These are phyloP conservation scores for Rhodophaea formosa DNA, from an alignment of 2,888 invertebrate species.

Conservation along the genomic window DNA sequence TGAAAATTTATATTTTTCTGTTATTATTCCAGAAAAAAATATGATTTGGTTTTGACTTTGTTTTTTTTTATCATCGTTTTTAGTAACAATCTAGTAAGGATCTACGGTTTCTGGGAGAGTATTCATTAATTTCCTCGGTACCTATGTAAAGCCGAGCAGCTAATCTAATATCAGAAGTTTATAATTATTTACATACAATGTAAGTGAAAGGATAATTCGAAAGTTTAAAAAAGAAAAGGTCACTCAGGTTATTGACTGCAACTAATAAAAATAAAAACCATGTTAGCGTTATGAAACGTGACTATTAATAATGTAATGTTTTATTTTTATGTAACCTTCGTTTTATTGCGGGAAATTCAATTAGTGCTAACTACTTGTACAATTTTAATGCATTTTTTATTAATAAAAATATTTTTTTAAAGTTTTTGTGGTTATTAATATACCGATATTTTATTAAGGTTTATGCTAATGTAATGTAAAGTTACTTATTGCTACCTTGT, in stretches of 20 bases:
- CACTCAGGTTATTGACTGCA: slow-evolving; percentile 13
- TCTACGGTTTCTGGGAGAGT: too few species aligned
- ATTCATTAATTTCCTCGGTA: too few species aligned
- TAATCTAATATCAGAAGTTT: too few species aligned
- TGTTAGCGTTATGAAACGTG: slow-evolving; percentile 4
- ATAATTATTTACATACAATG: too few species aligned
- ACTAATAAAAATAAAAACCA: neutral
- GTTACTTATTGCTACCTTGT: neutral
- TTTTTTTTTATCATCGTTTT: too few species aligned
- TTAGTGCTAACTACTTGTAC: neutral
- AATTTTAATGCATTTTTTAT: neutral
- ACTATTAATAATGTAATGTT: slow-evolving; percentile 1
- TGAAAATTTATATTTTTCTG: too few species aligned
- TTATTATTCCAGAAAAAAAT: too few species aligned
- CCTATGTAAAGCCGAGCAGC: too few species aligned
- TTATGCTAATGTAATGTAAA: neutral
- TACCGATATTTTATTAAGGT: neutral
- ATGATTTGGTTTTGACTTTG: too few species aligned
- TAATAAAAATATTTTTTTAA: neutral
- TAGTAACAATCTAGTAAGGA: too few species aligned
- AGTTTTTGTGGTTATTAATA: neutral
- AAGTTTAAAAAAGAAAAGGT: slow-evolving; percentile 15
- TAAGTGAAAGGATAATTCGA: slow-evolving; percentile 8
- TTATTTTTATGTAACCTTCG: neutral
- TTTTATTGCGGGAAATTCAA: neutral